Conservation (phyloP, 2,113 vertebrate genomes). For the Mola mola region DNA sequence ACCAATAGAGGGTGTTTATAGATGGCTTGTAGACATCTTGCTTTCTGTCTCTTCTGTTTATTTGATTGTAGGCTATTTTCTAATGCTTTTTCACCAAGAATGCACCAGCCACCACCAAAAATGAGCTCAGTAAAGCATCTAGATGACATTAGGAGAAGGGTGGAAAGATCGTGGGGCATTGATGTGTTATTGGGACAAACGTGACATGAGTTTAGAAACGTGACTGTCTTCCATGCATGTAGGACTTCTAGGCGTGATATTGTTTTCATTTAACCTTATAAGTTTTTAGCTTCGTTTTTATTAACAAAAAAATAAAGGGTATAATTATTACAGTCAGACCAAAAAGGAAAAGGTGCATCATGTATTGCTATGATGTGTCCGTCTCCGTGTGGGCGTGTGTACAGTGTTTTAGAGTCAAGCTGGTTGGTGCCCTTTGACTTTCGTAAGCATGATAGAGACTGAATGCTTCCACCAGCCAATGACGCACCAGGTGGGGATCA, state of each 20-base stretch:
- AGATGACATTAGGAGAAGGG: conserved; percentile 50
- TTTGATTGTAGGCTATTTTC: conserved; percentile 79
- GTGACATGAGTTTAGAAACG: conserved; percentile 77
- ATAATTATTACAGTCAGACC: conserved; percentile 81
- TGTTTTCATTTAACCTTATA: conserved; percentile 72
- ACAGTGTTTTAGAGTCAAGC: conserved; percentile 68
- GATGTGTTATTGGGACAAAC: conserved; percentile 71
- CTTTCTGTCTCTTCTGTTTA: conserved; percentile 72
- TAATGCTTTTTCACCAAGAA: conserved; percentile 80
- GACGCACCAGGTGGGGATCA: conserved; percentile 53
- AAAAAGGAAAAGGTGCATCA: conserved; percentile 79
- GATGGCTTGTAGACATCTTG: conserved; percentile 69
- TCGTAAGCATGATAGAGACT: conserved; percentile 63
- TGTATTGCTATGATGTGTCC: conserved; percentile 70
- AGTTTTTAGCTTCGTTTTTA: conserved; percentile 73
- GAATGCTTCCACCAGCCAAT: conserved; percentile 66
- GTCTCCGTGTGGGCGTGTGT: conserved; percentile 71
- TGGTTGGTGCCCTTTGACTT: conserved; percentile 61
- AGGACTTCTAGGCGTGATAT: conserved; percentile 78
- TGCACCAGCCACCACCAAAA: conserved; percentile 85
- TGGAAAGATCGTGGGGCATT: conserved; percentile 69
- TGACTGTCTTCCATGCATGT: conserved; percentile 87
- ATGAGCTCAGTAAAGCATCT: conserved; percentile 73
- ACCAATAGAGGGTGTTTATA: conserved; percentile 70
- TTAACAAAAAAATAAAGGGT: conserved; percentile 74